Evolutionary conservation across 2,888 invertebrate species (phyloP).

Genomic region (Lampropteryx suffumata): DNA sequence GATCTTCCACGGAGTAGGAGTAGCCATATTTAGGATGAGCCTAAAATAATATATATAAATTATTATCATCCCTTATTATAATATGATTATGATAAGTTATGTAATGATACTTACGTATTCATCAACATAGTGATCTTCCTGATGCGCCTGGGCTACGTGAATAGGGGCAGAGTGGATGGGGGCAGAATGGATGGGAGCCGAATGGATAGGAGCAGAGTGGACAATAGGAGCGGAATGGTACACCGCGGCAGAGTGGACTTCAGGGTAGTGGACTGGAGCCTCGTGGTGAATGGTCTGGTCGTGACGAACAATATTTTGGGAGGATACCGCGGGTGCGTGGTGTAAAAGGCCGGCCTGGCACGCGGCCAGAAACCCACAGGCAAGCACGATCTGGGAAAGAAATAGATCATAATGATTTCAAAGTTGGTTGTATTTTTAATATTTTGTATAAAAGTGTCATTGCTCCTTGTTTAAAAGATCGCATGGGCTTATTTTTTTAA

Average conservation of each 20-base stretch:
- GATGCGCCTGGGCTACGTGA: conserved; percentile 41
- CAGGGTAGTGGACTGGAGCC: conserved; percentile 52
- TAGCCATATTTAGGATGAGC: conserved; percentile 79
- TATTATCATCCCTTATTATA: too few relatives aligned
- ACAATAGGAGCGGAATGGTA: conserved; percentile 41
- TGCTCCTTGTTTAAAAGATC: too few relatives aligned
- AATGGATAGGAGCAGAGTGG: conserved; percentile 44
- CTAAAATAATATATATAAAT: conserved; percentile 42
- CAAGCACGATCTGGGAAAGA: conserved; percentile 55
- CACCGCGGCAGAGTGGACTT: conserved; percentile 34
- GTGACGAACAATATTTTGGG: conserved; percentile 74
- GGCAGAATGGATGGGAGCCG: conserved; percentile 43
- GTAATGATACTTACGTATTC: conserved; percentile 73
- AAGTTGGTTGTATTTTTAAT: too few relatives aligned
- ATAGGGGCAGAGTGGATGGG: conserved; percentile 39
- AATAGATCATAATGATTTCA: not conserved
- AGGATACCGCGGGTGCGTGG: conserved; percentile 74
- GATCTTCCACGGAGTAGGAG: conserved; percentile 83
- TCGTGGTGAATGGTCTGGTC: conserved; percentile 66
- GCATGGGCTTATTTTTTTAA: too few relatives aligned
- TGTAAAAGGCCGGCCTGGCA: conserved; percentile 70
- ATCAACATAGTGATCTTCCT: conserved; percentile 71
- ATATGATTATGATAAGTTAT: too few relatives aligned
- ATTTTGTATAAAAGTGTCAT: too few relatives aligned
- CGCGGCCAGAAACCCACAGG: conserved; percentile 63